Base-by-base conservation (phyloP, 1,140 invertebrate species). In the Dryas iulia region DNA sequence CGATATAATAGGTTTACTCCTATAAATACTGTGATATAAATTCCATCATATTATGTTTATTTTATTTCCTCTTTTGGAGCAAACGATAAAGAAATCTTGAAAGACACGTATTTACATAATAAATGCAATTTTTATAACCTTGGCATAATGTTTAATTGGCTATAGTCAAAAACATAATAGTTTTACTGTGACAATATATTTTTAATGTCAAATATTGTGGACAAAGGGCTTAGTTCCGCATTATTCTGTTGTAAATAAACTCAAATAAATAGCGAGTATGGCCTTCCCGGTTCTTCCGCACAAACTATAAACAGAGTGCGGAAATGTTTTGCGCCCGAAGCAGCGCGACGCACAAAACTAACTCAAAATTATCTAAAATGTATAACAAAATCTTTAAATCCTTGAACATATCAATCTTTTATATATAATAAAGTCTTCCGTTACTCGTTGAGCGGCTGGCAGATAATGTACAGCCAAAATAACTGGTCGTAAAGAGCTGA, bases 221-320 rank as follows among this genome's bases (percentile, higher is more conserved):
- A 67, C 59, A 61, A 61, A 54, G 59, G 66, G 35, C 24, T 61
- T 67, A 67, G 66, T 73, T 73, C 72, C 72, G 72, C 64, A 71
- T 71, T 52, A 59, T 62, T 58, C 10, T 66, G 64, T 66, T 64
- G 71, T 73, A 73, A 65, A 77, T 71, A 71, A 65, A 75, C 65
- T 74, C 52, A 73, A 79, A 72, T 79, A 78, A 77, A 79, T 74
- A 62, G 73, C 64, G 62, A 69, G 73, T 67, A 66, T 61, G 84
- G 69, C 87, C 86, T 88, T 86, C 77, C 77, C 67, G 69, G 66
- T 69, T 86, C 82, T 89, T 89, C 87, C 86, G 87, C 72, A 74
- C 78, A 31, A 75, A 82, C 86, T 88, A 87, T 86, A 88, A 85
- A 81, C 79, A 78, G 84, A 78, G 61, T 71, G 79, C 83, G 87